phyloP scores from a whole-genome alignment of 2,797 vertebrate genomes.

The Tarsius wallacei region DNA sequence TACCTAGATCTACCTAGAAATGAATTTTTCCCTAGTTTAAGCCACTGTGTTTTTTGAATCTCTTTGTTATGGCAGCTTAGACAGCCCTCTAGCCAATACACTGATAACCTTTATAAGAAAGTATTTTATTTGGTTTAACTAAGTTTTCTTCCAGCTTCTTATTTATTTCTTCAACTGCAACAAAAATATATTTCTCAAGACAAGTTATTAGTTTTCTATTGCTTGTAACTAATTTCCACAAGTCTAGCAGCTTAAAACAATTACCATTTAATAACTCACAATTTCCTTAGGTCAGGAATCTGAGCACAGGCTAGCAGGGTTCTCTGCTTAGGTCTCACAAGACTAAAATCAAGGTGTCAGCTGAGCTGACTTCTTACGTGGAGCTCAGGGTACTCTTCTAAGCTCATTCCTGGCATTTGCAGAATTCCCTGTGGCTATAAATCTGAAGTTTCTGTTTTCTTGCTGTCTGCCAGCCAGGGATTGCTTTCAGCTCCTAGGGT shows the following conservation, averaged over 20 bases:
- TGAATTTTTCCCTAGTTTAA: conserved; percentile 49
- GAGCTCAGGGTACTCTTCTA: not conserved
- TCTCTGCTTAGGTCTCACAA: not conserved
- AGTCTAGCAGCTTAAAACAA: not conserved
- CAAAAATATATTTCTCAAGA: not conserved
- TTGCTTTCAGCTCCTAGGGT: not conserved
- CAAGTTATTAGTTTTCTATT: not conserved
- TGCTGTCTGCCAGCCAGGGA: not conserved
- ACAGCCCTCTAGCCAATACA: not conserved
- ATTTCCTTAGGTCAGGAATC: not conserved
- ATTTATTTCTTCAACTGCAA: not conserved
- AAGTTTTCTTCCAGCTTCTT: conserved; percentile 18
- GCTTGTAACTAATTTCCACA: not conserved
- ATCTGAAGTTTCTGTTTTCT: not conserved
- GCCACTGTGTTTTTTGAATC: not conserved
- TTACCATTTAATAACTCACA: not conserved
- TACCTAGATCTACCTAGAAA: not conserved
- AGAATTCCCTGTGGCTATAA: not conserved
- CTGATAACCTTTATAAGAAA: not conserved
- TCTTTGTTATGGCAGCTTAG: not conserved
- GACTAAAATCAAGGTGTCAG: not conserved
- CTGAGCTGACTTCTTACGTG: not conserved
- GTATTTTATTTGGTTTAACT: conserved; percentile 6
- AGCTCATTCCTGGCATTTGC: not conserved
- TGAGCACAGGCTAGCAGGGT: rapidly evolving